Evolutionary conservation across 1,140 invertebrate genomes (phyloP), one percentile per base, ranked within the genome.

Genomic region (Macrosteles quadrilineatus): DNA sequence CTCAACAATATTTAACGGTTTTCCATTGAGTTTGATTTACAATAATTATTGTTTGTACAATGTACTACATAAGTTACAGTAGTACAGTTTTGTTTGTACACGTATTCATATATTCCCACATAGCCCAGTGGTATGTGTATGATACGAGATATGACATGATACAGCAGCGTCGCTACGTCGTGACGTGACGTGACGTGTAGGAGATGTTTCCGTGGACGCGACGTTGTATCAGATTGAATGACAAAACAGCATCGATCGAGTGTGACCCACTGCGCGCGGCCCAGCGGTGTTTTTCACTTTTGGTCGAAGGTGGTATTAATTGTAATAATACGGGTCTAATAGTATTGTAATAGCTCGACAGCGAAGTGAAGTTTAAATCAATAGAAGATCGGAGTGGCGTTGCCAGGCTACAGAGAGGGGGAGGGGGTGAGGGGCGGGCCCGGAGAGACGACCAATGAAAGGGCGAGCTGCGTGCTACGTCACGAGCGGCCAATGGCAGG

Each of bases 401-500:
- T 74, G 70, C 70, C 59, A 71, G 72, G 70, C 69, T 68, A 69
- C 70, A 68, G 72, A 17, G 27, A 70, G 31, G 25, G n/a, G n/a
- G n/a, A 59, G 59, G 50, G 73, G 31, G 62, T 19, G 31, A 47
- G 73, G 64, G 71, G 73, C 73, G 71, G 71, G 53, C 70, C 66
- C 30, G 62, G 27, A 27, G 45, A 1, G 47, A 23, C 30, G 68
- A 50, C 71, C 71, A 72, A 72, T 72, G 62, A 64, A 36, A 68
- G 43, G 67, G 30, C 68, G 71, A 55, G 25, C 32, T 9, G 30
- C 17, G 53, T 25, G 53, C 45, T 47, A 69, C 63, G 68, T 72
- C 68, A 68, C 43, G 36, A 29, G 72, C 72, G 69, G 31, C 57
- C 29, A 19, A 30, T 47, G 31, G 69, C 47, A 40, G 43, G 36